Percentiles rank a stretch among this genome's conserved stretches.
Evolutionary conservation across 2,113 vertebrate genomes (phyloP).

Genomic region (Rousettus leschenaultii): DNA sequence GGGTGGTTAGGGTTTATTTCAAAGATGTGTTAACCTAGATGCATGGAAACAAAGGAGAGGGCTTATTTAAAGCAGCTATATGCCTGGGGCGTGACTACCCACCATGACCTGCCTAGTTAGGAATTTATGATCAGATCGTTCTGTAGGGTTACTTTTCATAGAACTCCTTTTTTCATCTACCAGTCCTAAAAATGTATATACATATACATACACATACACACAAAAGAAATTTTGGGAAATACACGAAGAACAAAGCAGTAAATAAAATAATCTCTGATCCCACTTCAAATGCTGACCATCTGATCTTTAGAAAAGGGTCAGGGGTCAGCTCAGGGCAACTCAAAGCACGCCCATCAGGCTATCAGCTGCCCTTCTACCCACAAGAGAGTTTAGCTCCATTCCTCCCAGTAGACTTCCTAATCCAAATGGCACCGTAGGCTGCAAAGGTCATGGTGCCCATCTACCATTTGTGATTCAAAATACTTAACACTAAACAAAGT

Average conservation of each 20-base stretch:
- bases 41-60: no score
- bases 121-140: no score
- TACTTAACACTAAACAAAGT: not conserved
- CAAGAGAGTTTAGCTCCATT: not conserved
- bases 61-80: no score
- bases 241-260: not conserved
- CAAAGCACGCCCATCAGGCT: not conserved
- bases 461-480: constrained; percentile 15
- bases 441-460: not conserved
- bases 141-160: no score
- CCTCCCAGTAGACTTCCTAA: not conserved
- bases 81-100: no score
- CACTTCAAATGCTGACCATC: not conserved
- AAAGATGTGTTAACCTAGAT: no score
- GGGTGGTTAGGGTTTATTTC: no score
- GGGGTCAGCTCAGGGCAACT: not conserved
- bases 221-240: not conserved
- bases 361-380: not conserved
- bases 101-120: no score
- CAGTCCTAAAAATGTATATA: not conserved
- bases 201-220: not conserved
- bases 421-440: not conserved
- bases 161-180: no score
- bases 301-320: not conserved
- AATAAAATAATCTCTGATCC: not conserved